Conservation (phyloP, 2,888 invertebrate species). For the Salticus scenicus region DNA sequence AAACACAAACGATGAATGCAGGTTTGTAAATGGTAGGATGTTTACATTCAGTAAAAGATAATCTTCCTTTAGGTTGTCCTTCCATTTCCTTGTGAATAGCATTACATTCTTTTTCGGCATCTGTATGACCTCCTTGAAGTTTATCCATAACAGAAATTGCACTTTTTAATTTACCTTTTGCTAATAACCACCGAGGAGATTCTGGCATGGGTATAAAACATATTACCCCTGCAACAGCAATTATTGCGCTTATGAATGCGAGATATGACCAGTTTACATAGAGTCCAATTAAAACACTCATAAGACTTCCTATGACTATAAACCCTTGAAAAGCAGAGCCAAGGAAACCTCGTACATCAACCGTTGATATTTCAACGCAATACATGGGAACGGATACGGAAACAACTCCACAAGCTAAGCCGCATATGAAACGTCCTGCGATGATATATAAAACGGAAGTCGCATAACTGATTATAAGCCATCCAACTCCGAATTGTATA, state of each 20-base stretch:
- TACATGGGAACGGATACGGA: conserved; percentile 93
- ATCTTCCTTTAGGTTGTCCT: conserved; percentile 78
- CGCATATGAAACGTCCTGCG: conserved; percentile 86
- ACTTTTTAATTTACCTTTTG: conserved; percentile 78
- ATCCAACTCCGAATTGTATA: conserved; percentile 83
- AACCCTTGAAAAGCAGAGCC: conserved; percentile 92
- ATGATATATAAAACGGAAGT: conserved; percentile 84
- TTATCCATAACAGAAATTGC: conserved; percentile 87
- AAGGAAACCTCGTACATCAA: conserved; percentile 91
- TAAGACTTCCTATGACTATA: conserved; percentile 87
- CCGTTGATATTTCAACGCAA: conserved; percentile 92
- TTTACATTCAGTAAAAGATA: conserved; percentile 82
- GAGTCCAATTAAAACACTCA: conserved; percentile 85
- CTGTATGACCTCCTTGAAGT: conserved; percentile 87
- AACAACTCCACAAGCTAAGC: conserved; percentile 90
- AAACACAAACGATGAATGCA: conserved; percentile 85
- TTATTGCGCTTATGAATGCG: conserved; percentile 85
- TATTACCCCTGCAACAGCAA: conserved; percentile 87
- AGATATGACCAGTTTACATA: conserved; percentile 87
- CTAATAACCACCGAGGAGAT: conserved; percentile 82
- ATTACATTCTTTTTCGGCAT: conserved; percentile 84
- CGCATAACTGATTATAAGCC: conserved; percentile 87
- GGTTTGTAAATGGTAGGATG: conserved; percentile 85
- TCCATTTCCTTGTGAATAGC: conserved; percentile 41
- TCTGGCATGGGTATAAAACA: conserved; percentile 91